These are phyloP conservation scores for Bombus waltoni DNA, from an alignment of 1,140 invertebrate genomes.

Conservation along the genomic window DNA sequence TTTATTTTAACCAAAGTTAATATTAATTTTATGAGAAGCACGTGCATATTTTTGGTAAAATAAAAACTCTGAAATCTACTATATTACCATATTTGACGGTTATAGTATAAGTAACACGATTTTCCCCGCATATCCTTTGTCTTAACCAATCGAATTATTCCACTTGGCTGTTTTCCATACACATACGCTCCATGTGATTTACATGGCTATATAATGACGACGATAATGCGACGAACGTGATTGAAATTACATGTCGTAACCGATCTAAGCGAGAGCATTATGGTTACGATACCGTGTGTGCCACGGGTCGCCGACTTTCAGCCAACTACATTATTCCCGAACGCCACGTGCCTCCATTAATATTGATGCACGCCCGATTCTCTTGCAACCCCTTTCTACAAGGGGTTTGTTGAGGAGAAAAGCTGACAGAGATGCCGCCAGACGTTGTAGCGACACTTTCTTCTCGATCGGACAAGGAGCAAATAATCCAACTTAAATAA, in stretches of 20 bases:
- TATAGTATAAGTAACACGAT: too few species aligned
- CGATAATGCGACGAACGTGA: constrained; percentile 39
- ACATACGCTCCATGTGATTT: not conserved
- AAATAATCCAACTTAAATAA: too few species aligned
- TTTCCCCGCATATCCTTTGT: not conserved
- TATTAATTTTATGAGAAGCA: not conserved
- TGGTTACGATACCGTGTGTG: constrained; percentile 34
- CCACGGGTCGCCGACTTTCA: constrained; percentile 45
- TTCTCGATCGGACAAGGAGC: not conserved
- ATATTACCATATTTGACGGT: too few species aligned
- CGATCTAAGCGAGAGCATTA: constrained; percentile 31
- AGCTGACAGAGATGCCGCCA: constrained; percentile 26
- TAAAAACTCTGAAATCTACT: too few species aligned
- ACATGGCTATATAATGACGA: constrained; percentile 10
- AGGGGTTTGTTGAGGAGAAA: constrained; percentile 17
- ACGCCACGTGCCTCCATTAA: constrained; percentile 59
- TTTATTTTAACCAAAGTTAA: not conserved
- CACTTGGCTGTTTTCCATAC: too few species aligned
- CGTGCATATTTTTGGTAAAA: too few species aligned
- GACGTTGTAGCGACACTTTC: constrained; percentile 34
- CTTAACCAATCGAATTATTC: not conserved
- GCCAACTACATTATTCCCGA: constrained; percentile 60
- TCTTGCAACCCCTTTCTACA: constrained; percentile 24
- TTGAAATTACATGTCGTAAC: constrained; percentile 56
- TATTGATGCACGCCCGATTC: constrained; percentile 54